A percentile compares a stretch with the other conserved stretches of the same genome.
These are phyloP conservation scores for Trichomycterus rosablanca DNA, from an alignment of 2,113 vertebrate species.

Conservation along the genomic window DNA sequence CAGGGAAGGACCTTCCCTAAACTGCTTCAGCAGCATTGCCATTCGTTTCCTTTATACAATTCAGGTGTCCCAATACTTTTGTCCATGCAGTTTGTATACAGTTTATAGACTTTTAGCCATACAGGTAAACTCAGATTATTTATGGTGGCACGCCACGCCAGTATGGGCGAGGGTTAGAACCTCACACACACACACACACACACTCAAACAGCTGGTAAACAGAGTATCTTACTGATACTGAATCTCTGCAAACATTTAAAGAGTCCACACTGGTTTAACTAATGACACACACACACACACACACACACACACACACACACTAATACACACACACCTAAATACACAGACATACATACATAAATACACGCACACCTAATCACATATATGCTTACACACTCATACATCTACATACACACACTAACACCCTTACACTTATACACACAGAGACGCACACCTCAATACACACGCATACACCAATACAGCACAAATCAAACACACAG, in stretches of 20 bases:
- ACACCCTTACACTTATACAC: too few relatives aligned
- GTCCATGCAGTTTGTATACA: too few relatives aligned
- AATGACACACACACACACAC: slow-evolving; percentile 47
- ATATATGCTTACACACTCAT: slow-evolving; percentile 22
- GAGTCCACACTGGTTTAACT: slow-evolving; percentile 25
- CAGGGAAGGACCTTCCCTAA: too few relatives aligned
- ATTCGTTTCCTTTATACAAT: too few relatives aligned
- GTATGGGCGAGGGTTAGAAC: not conserved
- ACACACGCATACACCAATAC: too few relatives aligned
- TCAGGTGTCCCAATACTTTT: too few relatives aligned
- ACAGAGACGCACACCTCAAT: too few relatives aligned
- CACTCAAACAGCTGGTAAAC: slow-evolving; percentile 42
- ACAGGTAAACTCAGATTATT: not conserved
- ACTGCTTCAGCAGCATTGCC: too few relatives aligned
- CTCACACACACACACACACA: slow-evolving; percentile 21
- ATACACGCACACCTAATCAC: too few relatives aligned
- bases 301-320: too few relatives aligned
- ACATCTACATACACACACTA: slow-evolving; percentile 32
- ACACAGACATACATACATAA: slow-evolving; percentile 6
- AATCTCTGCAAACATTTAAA: slow-evolving; percentile 41
- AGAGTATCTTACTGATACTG: slow-evolving; percentile 38
- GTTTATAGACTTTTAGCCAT: too few relatives aligned
- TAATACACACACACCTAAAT: slow-evolving; percentile 13
- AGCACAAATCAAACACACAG: too few relatives aligned
- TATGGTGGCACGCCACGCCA: slow-evolving; percentile 9